Percentiles rank a stretch among this genome's conserved stretches.
Conservation (phyloP, 2,113 vertebrate genomes). For the Ptychochromis oligacanthus region DNA sequence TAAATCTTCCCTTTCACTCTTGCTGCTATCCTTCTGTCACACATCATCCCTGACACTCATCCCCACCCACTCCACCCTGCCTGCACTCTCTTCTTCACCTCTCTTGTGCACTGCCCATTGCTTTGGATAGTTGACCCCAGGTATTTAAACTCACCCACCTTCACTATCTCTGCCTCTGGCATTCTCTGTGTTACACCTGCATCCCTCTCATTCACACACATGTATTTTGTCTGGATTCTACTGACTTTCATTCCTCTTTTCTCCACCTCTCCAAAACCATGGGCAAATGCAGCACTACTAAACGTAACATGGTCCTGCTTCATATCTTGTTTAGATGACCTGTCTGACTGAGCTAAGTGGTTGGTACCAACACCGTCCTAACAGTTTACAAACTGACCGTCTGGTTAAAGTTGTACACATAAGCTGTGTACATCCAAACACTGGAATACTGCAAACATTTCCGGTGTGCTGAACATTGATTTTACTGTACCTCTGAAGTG, state of each 20-base stretch:
- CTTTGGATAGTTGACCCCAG: neutral
- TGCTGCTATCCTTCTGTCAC: neutral
- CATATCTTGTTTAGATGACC: neutral
- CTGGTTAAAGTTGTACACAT: neutral
- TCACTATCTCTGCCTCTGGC: neutral
- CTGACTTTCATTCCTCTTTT: accelerated
- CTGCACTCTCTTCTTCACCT: too few relatives aligned
- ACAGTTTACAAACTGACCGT: neutral
- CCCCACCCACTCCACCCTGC: accelerated
- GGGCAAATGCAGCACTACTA: neutral
- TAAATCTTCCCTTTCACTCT: neutral
- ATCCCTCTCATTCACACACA: neutral
- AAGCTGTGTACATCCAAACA: neutral
- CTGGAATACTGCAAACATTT: neutral
- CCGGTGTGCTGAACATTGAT: neutral
- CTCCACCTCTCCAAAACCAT: neutral
- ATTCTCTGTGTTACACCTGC: neutral
- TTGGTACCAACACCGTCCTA: neutral
- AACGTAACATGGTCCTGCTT: neutral
- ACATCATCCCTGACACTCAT: neutral
- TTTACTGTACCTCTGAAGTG: neutral
- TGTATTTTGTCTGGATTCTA: neutral
- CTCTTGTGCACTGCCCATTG: neutral
- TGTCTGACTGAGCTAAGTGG: neutral
- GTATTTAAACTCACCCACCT: neutral